Evolutionary conservation across 2,888 invertebrate genomes (phyloP), one percentile per base, ranked within the genome.

Genomic region (Ornithoptera priamus): DNA sequence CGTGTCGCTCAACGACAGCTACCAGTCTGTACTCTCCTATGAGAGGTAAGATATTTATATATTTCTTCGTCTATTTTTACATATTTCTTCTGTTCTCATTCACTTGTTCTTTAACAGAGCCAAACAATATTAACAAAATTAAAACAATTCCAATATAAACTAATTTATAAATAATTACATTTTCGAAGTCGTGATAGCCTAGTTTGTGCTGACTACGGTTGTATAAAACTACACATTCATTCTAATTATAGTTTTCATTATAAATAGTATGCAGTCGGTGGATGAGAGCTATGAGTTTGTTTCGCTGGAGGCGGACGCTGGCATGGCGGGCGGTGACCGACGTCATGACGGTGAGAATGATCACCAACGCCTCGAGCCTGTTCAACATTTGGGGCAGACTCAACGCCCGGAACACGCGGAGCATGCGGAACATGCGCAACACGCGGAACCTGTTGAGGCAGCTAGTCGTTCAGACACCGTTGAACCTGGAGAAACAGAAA

Each of bases 1-100:
- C 80, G 90, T 92, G 76, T 93, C 93, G 82, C 93, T 94, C 84
- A 88, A 92, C 85, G 93, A 93, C 80, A 93, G 93, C 87, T 93
- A 93, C 88, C 93, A 93, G 88, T 93, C 93, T 77, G 90, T 93
- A 87, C 91, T 93, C 85, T 92, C 92, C 1, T 93, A 93, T 73
- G 93, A 93, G 87, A 93, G 93, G 92, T 92, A 62, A 68, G 62
- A 53, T 22, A 53, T 8, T 56, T 22, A 22, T 22, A 22, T 22
- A 22, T 22, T 22, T 22, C 22, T 22, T 22, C 22, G 0, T 22
- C 22, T 22, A 22, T 22, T 22, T 22, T 22, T 22, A 22, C 1
- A 22, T 22, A 22, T 56, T 56, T n/a, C 56, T 56, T 20, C n/a
- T 8, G n/a, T 56, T 56, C 10, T 20, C 5, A 20, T 20, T 56